Evolutionary conservation across 2,113 vertebrate species (phyloP).

Genomic region (Cinclus mexicanus): DNA sequence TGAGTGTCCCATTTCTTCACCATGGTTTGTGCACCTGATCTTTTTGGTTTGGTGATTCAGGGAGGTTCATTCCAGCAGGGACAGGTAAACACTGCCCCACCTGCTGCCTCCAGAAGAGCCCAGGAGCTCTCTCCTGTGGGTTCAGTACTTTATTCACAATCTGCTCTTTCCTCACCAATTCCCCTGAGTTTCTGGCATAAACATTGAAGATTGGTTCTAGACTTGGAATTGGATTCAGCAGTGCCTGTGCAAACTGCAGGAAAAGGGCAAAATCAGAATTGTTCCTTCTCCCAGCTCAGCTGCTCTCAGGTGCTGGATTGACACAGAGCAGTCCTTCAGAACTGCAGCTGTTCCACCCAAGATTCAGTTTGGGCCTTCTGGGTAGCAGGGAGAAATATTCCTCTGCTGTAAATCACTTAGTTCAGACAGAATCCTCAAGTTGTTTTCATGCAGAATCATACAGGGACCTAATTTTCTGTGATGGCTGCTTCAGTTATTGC

Average conservation of each 20-base stretch:
- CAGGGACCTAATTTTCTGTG: slow-evolving; percentile 16
- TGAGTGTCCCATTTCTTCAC: rapidly evolving
- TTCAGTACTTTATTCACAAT: background rate
- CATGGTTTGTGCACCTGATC: background rate
- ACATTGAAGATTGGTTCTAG: rapidly evolving
- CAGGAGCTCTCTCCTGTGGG: background rate
- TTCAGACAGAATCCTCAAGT: slow-evolving; percentile 8
- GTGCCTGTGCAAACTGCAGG: background rate
- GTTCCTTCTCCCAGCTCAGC: background rate
- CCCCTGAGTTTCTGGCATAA: background rate
- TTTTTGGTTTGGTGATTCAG: background rate
- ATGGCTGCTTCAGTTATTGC: slow-evolving; percentile 8
- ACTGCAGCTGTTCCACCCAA: background rate
- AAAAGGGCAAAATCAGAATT: background rate
- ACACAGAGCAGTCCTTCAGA: background rate
- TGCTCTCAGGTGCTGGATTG: background rate
- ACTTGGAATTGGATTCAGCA: background rate
- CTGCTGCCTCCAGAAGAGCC: background rate
- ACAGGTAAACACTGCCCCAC: background rate
- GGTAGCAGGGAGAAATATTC: background rate
- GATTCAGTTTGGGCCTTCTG: background rate
- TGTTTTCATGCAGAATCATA: slow-evolving; percentile 14
- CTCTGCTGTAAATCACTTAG: slow-evolving; percentile 11
- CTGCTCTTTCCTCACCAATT: background rate
- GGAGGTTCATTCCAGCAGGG: background rate